A percentile compares a stretch with the other conserved stretches of the same genome.
phyloP scores from a whole-genome alignment of 2,888 invertebrate genomes.

The Ophonus ardosiacus region DNA sequence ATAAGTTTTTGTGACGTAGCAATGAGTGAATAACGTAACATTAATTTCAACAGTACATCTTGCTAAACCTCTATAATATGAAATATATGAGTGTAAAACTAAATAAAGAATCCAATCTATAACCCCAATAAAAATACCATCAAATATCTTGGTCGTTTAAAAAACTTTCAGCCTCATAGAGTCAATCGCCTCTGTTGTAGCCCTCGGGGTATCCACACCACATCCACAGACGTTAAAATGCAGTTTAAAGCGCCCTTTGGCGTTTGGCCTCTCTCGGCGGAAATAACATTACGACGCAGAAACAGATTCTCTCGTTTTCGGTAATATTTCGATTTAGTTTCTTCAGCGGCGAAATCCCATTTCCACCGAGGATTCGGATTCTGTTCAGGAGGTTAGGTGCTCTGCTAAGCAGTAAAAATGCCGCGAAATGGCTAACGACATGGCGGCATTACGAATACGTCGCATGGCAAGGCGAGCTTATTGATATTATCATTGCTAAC shows the following conservation, averaged over 20 bases:
- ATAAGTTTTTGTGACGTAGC: too few species aligned
- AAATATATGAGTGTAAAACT: background rate
- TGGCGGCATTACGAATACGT: background rate
- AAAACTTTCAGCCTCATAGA: conserved; percentile 37
- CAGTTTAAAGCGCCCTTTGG: conserved; percentile 48
- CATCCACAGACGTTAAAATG: conserved; percentile 27
- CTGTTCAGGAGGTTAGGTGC: background rate
- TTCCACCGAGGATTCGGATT: conserved; percentile 18
- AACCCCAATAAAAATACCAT: background rate
- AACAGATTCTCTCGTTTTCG: conserved; percentile 54
- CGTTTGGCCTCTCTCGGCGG: conserved; percentile 3
- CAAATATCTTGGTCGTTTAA: conserved; percentile 8
- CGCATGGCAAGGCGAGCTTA: background rate
- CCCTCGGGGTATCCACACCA: background rate
- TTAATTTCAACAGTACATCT: too few species aligned
- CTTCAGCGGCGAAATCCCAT: conserved; percentile 46
- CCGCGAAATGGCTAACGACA: conserved; percentile 20
- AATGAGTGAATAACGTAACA: too few species aligned
- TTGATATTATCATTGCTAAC: conserved; percentile 32
- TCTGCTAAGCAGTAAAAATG: conserved; percentile 21
- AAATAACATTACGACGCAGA: conserved; percentile 48
- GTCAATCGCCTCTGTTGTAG: background rate
- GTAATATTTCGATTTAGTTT: conserved; percentile 56
- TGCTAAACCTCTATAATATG: background rate
- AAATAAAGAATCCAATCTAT: background rate